Percentiles rank a stretch among this genome's conserved stretches.
These are phyloP conservation scores for Xestia rhomboidea DNA, from an alignment of 2,888 invertebrate species.

Conservation along the genomic window DNA sequence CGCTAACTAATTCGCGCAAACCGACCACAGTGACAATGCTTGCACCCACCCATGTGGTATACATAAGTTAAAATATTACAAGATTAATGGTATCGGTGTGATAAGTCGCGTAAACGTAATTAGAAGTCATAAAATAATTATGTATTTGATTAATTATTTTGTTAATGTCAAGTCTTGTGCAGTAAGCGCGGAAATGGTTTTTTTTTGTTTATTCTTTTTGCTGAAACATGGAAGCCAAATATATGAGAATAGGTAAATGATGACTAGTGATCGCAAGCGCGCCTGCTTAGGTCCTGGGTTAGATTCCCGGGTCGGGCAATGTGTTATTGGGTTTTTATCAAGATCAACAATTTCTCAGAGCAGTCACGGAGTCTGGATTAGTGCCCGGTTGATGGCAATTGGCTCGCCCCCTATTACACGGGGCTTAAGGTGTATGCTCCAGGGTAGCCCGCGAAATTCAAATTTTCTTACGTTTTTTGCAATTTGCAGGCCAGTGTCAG, in stretches of 20 bases:
- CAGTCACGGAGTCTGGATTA: too few species aligned
- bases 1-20: conserved; percentile 39
- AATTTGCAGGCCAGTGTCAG: too few species aligned
- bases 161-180: not conserved
- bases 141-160: conserved; percentile 14
- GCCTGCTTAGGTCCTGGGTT: too few species aligned
- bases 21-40: conserved; percentile 22
- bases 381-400: too few species aligned
- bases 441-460: too few species aligned
- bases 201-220: not conserved
- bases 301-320: too few species aligned
- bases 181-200: not conserved
- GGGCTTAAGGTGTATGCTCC: too few species aligned
- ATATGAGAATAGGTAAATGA: not conserved
- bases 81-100: conserved; percentile 31
- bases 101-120: conserved; percentile 6
- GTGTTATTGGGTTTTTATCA: too few species aligned
- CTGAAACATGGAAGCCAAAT: not conserved
- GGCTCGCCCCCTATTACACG: too few species aligned
- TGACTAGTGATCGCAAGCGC: not conserved
- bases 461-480: too few species aligned
- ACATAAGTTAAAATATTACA: conserved; percentile 6
- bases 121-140: conserved; percentile 18
- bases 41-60: conserved; percentile 26
- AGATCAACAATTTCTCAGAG: too few species aligned